Conservation (phyloP, 1,140 invertebrate species). For the Brachionus koreanus region DNA sequence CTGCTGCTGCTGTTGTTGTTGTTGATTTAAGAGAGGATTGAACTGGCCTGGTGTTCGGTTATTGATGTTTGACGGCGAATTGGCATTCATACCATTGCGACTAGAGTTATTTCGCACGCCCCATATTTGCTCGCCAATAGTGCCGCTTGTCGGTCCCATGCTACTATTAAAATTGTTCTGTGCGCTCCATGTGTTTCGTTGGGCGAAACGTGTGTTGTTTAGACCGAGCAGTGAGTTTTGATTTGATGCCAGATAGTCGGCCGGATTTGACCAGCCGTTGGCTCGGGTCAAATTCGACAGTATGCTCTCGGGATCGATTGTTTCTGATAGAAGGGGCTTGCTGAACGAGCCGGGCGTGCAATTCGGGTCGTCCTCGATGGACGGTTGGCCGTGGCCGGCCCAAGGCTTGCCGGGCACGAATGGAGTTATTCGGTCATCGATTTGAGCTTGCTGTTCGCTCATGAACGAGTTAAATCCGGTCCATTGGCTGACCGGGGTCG, state of each 20-base stretch:
- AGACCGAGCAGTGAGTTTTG: background rate
- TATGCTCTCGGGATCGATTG: constrained; percentile 40
- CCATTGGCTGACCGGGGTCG: background rate
- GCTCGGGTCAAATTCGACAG: background rate
- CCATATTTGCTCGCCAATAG: constrained; percentile 37
- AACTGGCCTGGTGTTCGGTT: background rate
- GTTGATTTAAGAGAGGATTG: background rate
- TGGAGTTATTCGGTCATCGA: constrained; percentile 38
- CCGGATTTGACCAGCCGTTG: constrained; percentile 8
- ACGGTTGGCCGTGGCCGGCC: background rate
- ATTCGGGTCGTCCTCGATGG: constrained; percentile 35
- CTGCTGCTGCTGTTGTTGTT: background rate
- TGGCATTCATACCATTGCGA: background rate
- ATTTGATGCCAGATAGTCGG: background rate
- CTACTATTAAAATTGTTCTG: background rate
- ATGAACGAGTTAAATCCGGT: background rate
- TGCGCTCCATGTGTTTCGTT: background rate
- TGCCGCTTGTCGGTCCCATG: background rate
- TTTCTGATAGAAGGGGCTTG: constrained; percentile 1
- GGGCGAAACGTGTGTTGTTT: background rate
- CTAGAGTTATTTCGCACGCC: background rate
- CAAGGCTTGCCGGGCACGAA: constrained; percentile 39
- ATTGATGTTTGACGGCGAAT: background rate
- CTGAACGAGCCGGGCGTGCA: constrained; percentile 39
- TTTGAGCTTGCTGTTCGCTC: background rate